phyloP scores from a whole-genome alignment of 2,888 invertebrate genomes.

The Zootermopsis nevadensis region DNA sequence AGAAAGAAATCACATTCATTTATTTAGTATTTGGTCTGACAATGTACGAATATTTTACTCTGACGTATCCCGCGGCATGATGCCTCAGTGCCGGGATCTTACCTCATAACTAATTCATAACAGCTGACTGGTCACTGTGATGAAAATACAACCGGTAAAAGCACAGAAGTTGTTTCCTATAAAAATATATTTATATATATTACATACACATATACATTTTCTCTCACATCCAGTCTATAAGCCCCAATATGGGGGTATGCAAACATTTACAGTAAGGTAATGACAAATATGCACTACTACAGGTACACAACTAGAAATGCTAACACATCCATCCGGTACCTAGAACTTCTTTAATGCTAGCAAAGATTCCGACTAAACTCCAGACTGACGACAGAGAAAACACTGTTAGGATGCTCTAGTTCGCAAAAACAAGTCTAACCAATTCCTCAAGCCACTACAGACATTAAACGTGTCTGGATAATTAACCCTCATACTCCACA shows the following conservation, averaged over 20 bases:
- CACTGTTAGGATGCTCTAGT: not conserved
- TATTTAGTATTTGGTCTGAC: too few species aligned
- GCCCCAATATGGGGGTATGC: constrained; percentile 49
- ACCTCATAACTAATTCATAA: too few species aligned
- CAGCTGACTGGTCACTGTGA: too few species aligned
- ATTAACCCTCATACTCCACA: too few species aligned
- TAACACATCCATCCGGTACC: constrained; percentile 28
- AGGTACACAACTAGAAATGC: constrained; percentile 38
- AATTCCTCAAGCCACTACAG: not conserved
- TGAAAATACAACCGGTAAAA: not conserved
- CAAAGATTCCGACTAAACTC: not conserved
- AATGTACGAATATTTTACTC: too few species aligned
- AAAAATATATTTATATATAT: constrained; percentile 49
- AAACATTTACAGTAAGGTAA: constrained; percentile 46
- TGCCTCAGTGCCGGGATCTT: too few species aligned
- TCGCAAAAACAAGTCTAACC: not conserved
- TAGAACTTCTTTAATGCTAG: constrained; percentile 12
- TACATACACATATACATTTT: constrained; percentile 43
- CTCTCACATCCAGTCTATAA: constrained; percentile 50
- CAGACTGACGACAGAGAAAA: not conserved
- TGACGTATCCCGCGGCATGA: too few species aligned
- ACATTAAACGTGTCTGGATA: not conserved
- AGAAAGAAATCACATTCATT: too few species aligned
- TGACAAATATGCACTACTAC: constrained; percentile 46
- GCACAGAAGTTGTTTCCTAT: constrained; percentile 28